A percentile compares a stretch with the other conserved stretches of the same genome.
These are phyloP conservation scores for Aspidiotus rigidus DNA, from an alignment of 2,888 invertebrate species.

Conservation along the genomic window DNA sequence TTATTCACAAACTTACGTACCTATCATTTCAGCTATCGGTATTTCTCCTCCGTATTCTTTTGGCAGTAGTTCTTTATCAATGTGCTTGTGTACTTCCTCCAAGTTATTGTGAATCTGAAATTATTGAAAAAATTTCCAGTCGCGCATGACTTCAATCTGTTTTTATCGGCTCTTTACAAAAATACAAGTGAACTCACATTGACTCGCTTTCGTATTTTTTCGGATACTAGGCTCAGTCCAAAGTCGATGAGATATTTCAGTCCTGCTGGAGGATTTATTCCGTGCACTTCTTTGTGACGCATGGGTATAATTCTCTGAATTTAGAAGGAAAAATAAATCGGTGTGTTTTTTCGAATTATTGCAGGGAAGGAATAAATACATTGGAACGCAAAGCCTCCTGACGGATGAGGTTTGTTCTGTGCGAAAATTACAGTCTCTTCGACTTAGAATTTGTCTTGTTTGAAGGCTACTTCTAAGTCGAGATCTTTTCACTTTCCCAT, in stretches of 20 bases:
- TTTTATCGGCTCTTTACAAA: too few relatives aligned
- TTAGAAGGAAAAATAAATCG: conserved; percentile 15
- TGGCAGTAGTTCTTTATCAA: conserved; percentile 58
- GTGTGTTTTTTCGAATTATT: background rate
- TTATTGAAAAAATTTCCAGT: conserved; percentile 1
- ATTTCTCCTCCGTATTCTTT: conserved; percentile 62
- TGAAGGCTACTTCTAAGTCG: too few relatives aligned
- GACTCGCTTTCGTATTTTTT: conserved; percentile 62
- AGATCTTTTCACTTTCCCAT: too few relatives aligned
- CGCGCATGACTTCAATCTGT: too few relatives aligned
- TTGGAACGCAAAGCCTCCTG: too few relatives aligned
- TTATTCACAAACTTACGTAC: conserved; percentile 34
- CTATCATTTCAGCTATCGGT: conserved; percentile 61
- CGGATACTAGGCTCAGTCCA: conserved; percentile 56
- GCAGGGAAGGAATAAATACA: too few relatives aligned
- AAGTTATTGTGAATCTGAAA: conserved; percentile 52
- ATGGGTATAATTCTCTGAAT: conserved; percentile 65
- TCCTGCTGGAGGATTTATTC: conserved; percentile 58
- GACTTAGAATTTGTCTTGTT: too few relatives aligned
- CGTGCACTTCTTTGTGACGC: conserved; percentile 66
- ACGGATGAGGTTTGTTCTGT: background rate
- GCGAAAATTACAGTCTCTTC: too few relatives aligned
- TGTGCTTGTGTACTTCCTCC: conserved; percentile 51
- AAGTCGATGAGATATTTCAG: conserved; percentile 66
- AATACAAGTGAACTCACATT: conserved; percentile 44